phyloP scores from a whole-genome alignment of 2,888 invertebrate species.

The Psococerastis gibbosa region DNA sequence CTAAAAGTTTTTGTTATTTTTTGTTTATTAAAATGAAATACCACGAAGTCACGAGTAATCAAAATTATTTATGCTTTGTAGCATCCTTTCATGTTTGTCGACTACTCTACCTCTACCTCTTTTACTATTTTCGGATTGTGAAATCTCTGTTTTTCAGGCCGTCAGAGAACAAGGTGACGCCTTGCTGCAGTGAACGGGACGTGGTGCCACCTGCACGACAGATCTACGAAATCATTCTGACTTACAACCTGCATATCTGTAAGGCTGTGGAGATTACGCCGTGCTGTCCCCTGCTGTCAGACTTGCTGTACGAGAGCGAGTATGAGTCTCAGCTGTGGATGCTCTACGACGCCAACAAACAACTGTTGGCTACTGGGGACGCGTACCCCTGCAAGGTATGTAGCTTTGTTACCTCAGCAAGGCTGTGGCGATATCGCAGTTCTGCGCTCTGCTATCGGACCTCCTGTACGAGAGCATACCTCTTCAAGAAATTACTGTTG shows the following conservation, averaged over 20 bases:
- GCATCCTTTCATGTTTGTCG: no score
- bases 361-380: constrained; percentile 67
- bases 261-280: constrained; percentile 70
- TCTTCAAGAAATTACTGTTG: no score
- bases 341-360: constrained; percentile 81
- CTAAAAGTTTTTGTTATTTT: no score
- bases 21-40: no score
- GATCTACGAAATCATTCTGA: constrained; percentile 76
- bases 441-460: no score
- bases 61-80: no score
- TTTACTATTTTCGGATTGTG: neutral
- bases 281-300: constrained; percentile 60
- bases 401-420: no score
- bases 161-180: constrained; percentile 55
- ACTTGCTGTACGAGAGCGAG: constrained; percentile 85
- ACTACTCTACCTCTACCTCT: neutral
- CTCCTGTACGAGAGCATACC: no score
- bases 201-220: constrained; percentile 71
- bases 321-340: constrained; percentile 95
- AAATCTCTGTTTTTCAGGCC: constrained; percentile 38
- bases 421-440: no score
- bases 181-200: constrained; percentile 57
- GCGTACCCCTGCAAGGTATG: constrained; percentile 73
- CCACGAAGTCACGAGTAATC: no score
- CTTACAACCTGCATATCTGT: constrained; percentile 65